Conservation (phyloP, 2,888 invertebrate genomes). For the Chloroclysta siterata region DNA sequence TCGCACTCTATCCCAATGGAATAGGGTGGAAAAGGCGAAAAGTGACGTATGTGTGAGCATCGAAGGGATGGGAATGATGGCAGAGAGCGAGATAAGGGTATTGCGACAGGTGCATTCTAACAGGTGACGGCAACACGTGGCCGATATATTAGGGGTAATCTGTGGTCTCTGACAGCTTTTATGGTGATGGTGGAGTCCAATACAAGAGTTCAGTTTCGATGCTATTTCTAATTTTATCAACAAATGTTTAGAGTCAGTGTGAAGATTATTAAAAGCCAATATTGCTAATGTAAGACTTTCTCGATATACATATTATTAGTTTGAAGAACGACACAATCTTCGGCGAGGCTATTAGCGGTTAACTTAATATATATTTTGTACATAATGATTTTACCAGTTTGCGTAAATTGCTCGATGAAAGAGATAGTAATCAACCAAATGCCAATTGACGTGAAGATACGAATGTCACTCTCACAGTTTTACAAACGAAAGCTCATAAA, state of each 20-base stretch:
- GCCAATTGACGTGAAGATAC: slow-evolving; percentile 20
- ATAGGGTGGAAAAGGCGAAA: slow-evolving; percentile 13
- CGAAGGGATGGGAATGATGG: slow-evolving; percentile 21
- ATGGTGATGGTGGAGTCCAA: slow-evolving; percentile 1
- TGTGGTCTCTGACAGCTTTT: slow-evolving; percentile 1
- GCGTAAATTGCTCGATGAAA: slow-evolving; percentile 12
- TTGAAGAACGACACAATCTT: slow-evolving; percentile 1
- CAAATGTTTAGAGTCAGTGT: background rate
- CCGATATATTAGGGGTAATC: slow-evolving; percentile 24
- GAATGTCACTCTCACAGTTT: slow-evolving; percentile 19
- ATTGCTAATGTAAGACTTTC: no score
- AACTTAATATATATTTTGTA: slow-evolving; percentile 3
- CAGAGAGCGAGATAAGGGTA: slow-evolving; percentile 41
- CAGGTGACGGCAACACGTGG: slow-evolving; percentile 61
- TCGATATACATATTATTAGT: background rate
- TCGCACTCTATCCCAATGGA: slow-evolving; percentile 15
- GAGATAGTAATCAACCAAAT: slow-evolving; percentile 15
- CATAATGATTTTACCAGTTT: slow-evolving; percentile 7
- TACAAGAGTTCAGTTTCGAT: slow-evolving; percentile 2
- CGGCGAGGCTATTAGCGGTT: background rate
- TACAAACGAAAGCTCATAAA: slow-evolving; percentile 34
- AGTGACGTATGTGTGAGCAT: background rate
- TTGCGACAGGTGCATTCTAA: slow-evolving; percentile 42
- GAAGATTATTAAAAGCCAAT: slow-evolving; percentile 3
- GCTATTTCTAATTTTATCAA: background rate